Percentiles rank a stretch among this genome's conserved stretches.
phyloP scores from a whole-genome alignment of 1,140 invertebrate genomes.

The Drosophila melanogaster region Release_6_plus_ISO1_MT NT_033777.3:28375501-28376000 shows the following conservation, averaged over 20 bases:
- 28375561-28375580: conserved; percentile 69
- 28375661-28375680: conserved; percentile 69
- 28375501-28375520: conserved; percentile 33
- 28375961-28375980: conserved; percentile 60
- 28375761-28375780: conserved; percentile 60
- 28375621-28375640: background rate
- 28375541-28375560: conserved; percentile 43
- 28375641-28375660: conserved; percentile 57
- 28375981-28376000: conserved; percentile 53
- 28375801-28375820: conserved; percentile 50
- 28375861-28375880: conserved; percentile 32
- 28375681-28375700: conserved; percentile 65
- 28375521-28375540: conserved; percentile 67
- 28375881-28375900: conserved; percentile 37
- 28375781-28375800: conserved; percentile 60
- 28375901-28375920: conserved; percentile 34
- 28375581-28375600: conserved; percentile 46
- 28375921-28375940: conserved; percentile 58
- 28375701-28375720: conserved; percentile 34
- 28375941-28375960: conserved; percentile 61
- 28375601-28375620: conserved; percentile 23
- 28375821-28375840: conserved; percentile 51
- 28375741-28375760: conserved; percentile 11
- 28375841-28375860: background rate
- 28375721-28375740: conserved; percentile 33